Conservation (phyloP, 2,113 vertebrate species). For the Saccopteryx leptura region DNA sequence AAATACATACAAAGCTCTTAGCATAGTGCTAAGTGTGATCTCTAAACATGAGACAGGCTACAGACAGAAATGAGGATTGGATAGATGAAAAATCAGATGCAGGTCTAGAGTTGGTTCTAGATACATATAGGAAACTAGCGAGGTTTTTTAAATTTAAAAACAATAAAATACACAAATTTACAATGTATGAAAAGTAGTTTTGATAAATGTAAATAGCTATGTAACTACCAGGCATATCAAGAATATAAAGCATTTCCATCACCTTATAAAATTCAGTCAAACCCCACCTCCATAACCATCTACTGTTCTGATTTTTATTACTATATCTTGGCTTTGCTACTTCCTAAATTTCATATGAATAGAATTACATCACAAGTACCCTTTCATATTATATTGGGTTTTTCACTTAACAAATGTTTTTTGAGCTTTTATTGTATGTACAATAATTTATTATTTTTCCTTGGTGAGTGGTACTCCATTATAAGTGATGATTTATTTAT, state of each 20-base stretch:
- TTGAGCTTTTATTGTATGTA: background rate
- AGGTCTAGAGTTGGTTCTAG: background rate
- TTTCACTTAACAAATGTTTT: background rate
- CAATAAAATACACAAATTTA: background rate
- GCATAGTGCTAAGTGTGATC: background rate
- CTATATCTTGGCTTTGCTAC: background rate
- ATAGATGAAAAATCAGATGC: background rate
- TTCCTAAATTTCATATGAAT: background rate
- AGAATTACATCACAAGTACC: background rate
- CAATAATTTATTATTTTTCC: background rate
- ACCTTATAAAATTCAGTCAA: background rate
- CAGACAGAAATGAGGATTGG: background rate
- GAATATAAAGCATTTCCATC: background rate
- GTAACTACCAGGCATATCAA: background rate
- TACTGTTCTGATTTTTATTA: background rate
- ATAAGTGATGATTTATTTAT: background rate
- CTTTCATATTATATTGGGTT: background rate
- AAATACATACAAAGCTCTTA: background rate
- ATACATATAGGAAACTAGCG: background rate
- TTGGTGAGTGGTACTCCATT: background rate
- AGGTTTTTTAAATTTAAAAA: background rate
- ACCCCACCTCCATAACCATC: background rate
- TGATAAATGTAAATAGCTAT: background rate
- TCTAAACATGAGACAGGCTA: background rate
- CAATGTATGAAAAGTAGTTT: background rate